A percentile compares a stretch with the other conserved stretches of the same genome.
phyloP scores from a whole-genome alignment of 92 coral and sea anemone species.

The Siderastrea radians region DNA sequence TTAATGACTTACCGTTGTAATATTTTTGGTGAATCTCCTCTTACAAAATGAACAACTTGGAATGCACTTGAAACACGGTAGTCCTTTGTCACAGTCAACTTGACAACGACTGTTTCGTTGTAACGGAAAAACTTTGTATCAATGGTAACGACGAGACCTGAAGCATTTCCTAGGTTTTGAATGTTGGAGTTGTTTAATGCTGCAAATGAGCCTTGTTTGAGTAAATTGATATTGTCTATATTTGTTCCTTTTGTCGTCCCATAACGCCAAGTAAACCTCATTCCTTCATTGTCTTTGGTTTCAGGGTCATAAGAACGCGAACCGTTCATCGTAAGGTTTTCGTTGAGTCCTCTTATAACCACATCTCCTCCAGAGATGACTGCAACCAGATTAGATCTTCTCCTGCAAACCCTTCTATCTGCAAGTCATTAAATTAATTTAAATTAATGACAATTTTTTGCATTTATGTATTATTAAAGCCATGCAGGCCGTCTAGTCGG shows the following conservation, averaged over 20 bases:
- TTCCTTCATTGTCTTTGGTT: constrained; percentile 6
- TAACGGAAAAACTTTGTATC: background rate
- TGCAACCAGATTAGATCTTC: constrained; percentile 1
- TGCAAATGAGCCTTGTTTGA: background rate
- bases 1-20: constrained; percentile 1
- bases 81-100: background rate
- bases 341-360: constrained; percentile 6
- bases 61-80: background rate
- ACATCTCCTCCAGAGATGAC: constrained; percentile 20
- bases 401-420: background rate
- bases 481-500: too few species aligned
- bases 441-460: too few species aligned
- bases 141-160: background rate
- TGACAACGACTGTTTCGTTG: background rate
- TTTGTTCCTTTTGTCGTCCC: background rate
- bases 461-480: too few species aligned
- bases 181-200: background rate
- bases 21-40: constrained; percentile 20
- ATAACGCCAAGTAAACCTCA: constrained; percentile 25
- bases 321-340: constrained; percentile 20
- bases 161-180: background rate
- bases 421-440: background rate
- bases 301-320: constrained; percentile 45
- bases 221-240: background rate
- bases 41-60: background rate